These are phyloP conservation scores for Acrocyrtus sp. DNA, from an alignment of 2,888 invertebrate genomes.

Conservation along the genomic window DNA sequence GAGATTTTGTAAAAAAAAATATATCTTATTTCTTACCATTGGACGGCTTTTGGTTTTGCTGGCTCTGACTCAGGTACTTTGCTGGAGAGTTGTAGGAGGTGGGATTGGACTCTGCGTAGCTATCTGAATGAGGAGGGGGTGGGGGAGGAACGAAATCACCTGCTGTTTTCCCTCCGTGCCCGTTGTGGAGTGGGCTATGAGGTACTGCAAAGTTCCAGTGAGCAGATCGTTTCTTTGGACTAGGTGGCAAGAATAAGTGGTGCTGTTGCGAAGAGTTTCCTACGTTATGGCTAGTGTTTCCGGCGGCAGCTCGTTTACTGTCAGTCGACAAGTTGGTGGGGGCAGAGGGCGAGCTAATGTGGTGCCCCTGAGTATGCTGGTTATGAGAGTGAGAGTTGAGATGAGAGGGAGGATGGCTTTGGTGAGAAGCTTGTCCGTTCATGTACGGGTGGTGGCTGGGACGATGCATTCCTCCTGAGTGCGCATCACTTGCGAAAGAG, in stretches of 20 bases:
- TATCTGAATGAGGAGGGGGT: slow-evolving; percentile 33
- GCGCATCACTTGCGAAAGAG: slow-evolving; percentile 45
- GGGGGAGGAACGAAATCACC: slow-evolving; percentile 38
- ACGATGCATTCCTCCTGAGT: slow-evolving; percentile 28
- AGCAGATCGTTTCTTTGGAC: slow-evolving; percentile 60
- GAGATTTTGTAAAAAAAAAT: too few species aligned
- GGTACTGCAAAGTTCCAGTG: slow-evolving; percentile 59
- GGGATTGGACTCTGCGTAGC: slow-evolving; percentile 19
- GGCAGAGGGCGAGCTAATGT: background rate
- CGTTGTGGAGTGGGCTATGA: slow-evolving; percentile 35
- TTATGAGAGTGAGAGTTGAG: background rate
- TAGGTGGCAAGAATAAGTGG: slow-evolving; percentile 58
- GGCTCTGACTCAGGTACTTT: slow-evolving; percentile 58
- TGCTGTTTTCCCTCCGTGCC: background rate
- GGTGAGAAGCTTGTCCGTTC: slow-evolving; percentile 35
- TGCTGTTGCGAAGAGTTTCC: slow-evolving; percentile 27
- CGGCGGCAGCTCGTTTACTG: slow-evolving; percentile 15
- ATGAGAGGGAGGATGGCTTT: background rate
- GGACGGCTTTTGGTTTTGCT: slow-evolving; percentile 57
- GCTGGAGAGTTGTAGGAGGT: slow-evolving; percentile 20
- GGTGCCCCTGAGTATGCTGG: slow-evolving; percentile 17
- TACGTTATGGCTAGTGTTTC: slow-evolving; percentile 11
- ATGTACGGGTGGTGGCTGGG: slow-evolving; percentile 30
- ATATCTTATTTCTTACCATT: slow-evolving; percentile 37
- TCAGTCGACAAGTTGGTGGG: slow-evolving; percentile 39